phyloP scores from a whole-genome alignment of 2,113 vertebrate species.

The Enhydra lutris region DNA sequence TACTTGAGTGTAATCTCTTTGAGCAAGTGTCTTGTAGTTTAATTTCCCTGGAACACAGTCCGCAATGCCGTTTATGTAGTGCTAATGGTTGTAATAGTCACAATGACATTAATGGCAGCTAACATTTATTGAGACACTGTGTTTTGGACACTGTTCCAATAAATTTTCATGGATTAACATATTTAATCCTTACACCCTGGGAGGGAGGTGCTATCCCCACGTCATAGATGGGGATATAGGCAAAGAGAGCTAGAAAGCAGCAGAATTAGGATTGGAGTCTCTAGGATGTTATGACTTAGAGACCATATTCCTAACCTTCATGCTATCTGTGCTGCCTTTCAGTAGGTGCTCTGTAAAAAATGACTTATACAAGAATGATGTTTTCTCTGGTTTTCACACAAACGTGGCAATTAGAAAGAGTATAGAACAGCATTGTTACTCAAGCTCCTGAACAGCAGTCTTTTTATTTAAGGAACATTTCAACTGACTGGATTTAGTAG shows the following conservation, averaged over 20 bases:
- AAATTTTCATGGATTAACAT: not conserved
- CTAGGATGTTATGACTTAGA: not conserved
- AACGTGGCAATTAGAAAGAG: not conserved
- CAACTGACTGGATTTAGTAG: not conserved
- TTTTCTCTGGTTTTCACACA: slow-evolving; percentile 25
- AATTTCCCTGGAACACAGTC: not conserved
- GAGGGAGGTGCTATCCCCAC: not conserved
- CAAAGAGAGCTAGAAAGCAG: not conserved
- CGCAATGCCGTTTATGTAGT: not conserved
- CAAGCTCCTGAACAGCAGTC: not conserved
- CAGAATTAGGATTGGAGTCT: not conserved
- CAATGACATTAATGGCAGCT: not conserved
- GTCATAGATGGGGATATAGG: not conserved
- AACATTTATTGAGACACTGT: not conserved
- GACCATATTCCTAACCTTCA: not conserved
- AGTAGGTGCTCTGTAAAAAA: not conserved
- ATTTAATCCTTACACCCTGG: not conserved
- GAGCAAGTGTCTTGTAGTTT: not conserved
- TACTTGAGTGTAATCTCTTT: not conserved
- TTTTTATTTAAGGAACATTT: not conserved
- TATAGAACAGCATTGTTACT: not conserved
- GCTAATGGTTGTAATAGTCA: not conserved
- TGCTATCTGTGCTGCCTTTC: not conserved
- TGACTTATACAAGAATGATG: not conserved
- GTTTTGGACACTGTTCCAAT: not conserved